Evolutionary conservation across 2,797 vertebrate genomes (phyloP).

Genomic region (Pygocentrus nattereri): DNA sequence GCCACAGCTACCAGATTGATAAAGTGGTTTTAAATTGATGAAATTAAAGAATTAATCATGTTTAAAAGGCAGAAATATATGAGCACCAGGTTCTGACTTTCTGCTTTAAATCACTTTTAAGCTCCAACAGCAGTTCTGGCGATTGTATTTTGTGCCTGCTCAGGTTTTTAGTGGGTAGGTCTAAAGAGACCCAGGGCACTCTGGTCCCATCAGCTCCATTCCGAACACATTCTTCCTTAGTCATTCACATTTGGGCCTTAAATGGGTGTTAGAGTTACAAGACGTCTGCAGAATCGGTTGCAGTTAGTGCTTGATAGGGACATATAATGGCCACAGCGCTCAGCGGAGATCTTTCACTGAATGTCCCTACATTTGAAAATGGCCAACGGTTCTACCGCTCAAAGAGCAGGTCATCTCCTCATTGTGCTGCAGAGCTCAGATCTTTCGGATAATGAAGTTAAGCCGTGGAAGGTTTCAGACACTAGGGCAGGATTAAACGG

Average conservation of each 20-base stretch:
- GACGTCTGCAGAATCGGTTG: background rate
- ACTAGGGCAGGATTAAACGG: slow-evolving; percentile 16
- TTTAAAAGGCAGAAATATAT: no score
- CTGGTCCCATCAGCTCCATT: background rate
- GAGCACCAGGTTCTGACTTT: no score
- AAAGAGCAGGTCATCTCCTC: background rate
- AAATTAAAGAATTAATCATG: no score
- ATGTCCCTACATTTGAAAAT: background rate
- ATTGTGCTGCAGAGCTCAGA: background rate
- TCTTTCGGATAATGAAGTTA: slow-evolving; percentile 38
- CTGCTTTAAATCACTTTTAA: no score
- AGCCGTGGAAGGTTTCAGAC: slow-evolving; percentile 19
- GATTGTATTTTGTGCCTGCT: background rate
- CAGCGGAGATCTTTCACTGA: slow-evolving; percentile 1
- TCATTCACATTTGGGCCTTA: slow-evolving; percentile 19
- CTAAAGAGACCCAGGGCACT: background rate
- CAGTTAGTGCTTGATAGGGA: background rate
- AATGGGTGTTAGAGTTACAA: background rate
- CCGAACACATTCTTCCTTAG: slow-evolving; percentile 7
- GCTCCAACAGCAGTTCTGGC: no score
- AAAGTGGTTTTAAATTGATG: no score
- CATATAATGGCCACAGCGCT: background rate
- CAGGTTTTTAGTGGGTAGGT: background rate
- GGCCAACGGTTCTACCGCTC: background rate
- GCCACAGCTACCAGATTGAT: background rate